phyloP scores from a whole-genome alignment of 2,888 invertebrate species.

The Chymomyza caudatula region DNA sequence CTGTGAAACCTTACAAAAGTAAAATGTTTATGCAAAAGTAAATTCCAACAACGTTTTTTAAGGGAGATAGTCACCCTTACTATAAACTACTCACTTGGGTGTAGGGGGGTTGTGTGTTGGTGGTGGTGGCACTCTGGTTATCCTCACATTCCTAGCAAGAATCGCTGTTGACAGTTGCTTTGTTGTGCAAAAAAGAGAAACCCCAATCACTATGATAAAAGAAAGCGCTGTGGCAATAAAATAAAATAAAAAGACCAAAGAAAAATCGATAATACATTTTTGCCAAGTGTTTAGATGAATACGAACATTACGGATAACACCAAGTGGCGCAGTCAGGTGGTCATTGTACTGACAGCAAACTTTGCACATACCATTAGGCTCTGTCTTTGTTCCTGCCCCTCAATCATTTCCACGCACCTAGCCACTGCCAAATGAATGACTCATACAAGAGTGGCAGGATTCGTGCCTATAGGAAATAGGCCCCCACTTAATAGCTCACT shows the following conservation, averaged over 20 bases:
- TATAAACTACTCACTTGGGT: constrained; percentile 1
- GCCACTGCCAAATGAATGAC: background rate
- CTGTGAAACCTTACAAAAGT: constrained; percentile 60
- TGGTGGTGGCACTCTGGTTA: constrained; percentile 33
- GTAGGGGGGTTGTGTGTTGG: constrained; percentile 9
- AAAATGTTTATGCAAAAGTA: constrained; percentile 66
- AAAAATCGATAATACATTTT: constrained; percentile 55
- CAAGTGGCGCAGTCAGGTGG: constrained; percentile 58
- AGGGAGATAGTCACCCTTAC: constrained; percentile 47
- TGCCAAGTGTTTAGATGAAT: background rate
- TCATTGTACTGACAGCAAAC: constrained; percentile 38
- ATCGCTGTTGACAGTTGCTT: constrained; percentile 25
- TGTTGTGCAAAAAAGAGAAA: background rate
- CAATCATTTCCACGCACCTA: background rate
- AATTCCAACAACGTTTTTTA: constrained; percentile 58
- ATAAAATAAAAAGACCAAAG: constrained; percentile 35
- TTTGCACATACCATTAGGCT: constrained; percentile 22
- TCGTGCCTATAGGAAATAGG: background rate
- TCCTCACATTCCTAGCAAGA: constrained; percentile 31
- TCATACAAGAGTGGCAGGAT: background rate
- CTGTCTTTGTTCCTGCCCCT: background rate
- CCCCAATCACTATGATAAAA: background rate
- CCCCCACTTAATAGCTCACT: background rate
- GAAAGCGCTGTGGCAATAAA: constrained; percentile 43
- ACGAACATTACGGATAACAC: constrained; percentile 6